A percentile compares a stretch with the other conserved stretches of the same genome.
Evolutionary conservation across 2,797 vertebrate genomes (phyloP).

Genomic region (Microtus agrestis): DNA sequence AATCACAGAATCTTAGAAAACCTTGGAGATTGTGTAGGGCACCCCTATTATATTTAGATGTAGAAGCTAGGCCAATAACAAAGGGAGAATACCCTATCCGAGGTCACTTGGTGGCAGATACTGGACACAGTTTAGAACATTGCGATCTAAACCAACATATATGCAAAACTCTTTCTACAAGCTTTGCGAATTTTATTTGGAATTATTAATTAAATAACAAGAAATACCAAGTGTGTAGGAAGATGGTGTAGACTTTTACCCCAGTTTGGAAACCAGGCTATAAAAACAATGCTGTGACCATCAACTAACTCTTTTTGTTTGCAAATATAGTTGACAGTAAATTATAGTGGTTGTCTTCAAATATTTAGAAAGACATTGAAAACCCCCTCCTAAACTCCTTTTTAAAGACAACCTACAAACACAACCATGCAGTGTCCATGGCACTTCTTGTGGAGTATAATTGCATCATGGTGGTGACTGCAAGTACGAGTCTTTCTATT

Average conservation of each 20-base stretch:
- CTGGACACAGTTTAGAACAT: not conserved
- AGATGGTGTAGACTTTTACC: constrained; percentile 51
- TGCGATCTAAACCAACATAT: not conserved
- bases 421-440: constrained; percentile 69
- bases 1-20: not conserved
- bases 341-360: constrained; percentile 55
- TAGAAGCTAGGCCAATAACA: not conserved
- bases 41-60: not conserved
- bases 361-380: constrained; percentile 67
- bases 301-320: constrained; percentile 75
- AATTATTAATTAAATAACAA: constrained; percentile 72
- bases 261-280: constrained; percentile 71
- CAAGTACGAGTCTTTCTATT: constrained; percentile 82
- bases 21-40: not conserved
- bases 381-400: constrained; percentile 75
- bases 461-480: constrained; percentile 82
- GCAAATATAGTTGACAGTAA: constrained; percentile 17
- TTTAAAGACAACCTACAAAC: constrained; percentile 69
- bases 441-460: constrained; percentile 84
- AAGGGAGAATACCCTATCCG: not conserved
- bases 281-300: constrained; percentile 74
- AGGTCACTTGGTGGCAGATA: not conserved
- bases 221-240: constrained; percentile 58
- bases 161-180: not conserved
- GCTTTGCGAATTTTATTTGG: constrained; percentile 57